phyloP scores from a whole-genome alignment of 1,140 invertebrate species.

The Papilio aristodemus region DNA sequence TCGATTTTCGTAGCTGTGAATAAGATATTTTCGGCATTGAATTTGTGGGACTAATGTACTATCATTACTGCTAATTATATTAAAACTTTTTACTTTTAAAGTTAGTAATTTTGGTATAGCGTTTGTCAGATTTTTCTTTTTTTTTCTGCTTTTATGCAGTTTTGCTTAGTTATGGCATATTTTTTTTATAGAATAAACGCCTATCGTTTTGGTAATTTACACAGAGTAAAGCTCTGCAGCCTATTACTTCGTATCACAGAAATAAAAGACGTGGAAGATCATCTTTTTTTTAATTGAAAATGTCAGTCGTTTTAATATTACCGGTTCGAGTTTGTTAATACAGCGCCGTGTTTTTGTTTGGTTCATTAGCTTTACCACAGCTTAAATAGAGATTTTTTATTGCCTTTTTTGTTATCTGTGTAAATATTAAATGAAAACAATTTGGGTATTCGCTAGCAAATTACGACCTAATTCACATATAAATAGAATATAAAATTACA shows the following conservation, averaged over 20 bases:
- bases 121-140: too few species aligned
- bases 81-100: too few species aligned
- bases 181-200: too few species aligned
- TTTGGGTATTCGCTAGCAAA: slow-evolving; percentile 5
- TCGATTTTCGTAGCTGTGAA: too few species aligned
- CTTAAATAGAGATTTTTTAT: slow-evolving; percentile 37
- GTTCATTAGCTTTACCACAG: slow-evolving; percentile 54
- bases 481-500: slow-evolving; percentile 9
- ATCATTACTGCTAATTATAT: too few species aligned
- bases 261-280: slow-evolving; percentile 49
- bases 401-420: slow-evolving; percentile 38
- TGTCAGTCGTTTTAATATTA: slow-evolving; percentile 65
- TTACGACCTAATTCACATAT: neutral
- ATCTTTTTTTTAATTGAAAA: slow-evolving; percentile 72
- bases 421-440: slow-evolving; percentile 35
- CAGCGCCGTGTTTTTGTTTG: slow-evolving; percentile 48
- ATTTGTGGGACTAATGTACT: too few species aligned
- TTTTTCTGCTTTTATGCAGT: too few species aligned
- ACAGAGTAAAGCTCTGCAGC: neutral
- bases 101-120: too few species aligned
- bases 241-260: slow-evolving; percentile 42
- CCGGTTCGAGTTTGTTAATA: slow-evolving; percentile 62
- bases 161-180: slow-evolving; percentile 18
- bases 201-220: too few species aligned
- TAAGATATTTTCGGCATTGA: too few species aligned